A percentile compares a stretch with the other conserved stretches of the same genome.
Conservation (phyloP, 1,140 invertebrate species). For the Mactra quadrangularis region DNA sequence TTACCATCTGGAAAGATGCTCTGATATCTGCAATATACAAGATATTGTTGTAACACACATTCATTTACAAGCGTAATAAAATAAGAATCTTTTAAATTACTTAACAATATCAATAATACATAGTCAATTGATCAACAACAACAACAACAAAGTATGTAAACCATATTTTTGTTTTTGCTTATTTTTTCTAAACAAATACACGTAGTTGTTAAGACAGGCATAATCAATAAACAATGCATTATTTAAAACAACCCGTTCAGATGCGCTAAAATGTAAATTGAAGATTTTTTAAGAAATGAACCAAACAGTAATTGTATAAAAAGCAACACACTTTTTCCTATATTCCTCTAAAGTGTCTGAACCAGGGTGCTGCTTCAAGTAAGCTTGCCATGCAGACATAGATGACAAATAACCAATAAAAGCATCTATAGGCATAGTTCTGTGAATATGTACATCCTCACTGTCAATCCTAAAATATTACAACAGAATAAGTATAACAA, state of each 20-base stretch:
- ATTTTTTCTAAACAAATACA: neutral
- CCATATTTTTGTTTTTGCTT: neutral
- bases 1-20: conserved; percentile 47
- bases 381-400: conserved; percentile 65
- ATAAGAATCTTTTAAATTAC: neutral
- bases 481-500: no score
- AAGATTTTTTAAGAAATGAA: no score
- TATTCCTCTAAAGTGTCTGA: conserved; percentile 46
- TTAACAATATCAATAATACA: neutral
- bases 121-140: neutral
- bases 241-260: no score
- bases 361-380: conserved; percentile 44
- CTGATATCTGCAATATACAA: conserved; percentile 47
- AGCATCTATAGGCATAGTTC: conserved; percentile 56
- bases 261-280: no score
- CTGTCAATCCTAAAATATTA: conserved; percentile 22
- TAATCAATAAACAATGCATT: no score
- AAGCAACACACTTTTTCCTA: conserved; percentile 44
- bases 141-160: neutral
- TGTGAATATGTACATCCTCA: conserved; percentile 4
- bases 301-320: neutral
- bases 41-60: neutral
- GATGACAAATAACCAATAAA: conserved; percentile 68
- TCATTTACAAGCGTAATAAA: no score
- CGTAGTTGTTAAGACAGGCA: no score